phyloP scores from a whole-genome alignment of 2,113 vertebrate genomes.

The Eulemur macaco region DNA sequence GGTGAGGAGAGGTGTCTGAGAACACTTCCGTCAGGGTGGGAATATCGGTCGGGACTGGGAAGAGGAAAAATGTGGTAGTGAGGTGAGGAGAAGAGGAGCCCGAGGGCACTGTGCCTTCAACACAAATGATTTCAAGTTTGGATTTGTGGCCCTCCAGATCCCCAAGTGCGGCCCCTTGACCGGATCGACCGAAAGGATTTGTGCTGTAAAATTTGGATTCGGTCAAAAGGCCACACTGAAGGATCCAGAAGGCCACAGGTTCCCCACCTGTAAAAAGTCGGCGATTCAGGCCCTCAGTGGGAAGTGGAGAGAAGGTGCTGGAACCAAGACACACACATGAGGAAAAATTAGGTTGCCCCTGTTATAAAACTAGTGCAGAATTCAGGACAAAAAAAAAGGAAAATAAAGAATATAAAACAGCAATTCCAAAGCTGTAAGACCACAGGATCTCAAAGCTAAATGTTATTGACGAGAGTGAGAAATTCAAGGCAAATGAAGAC shows the following conservation, averaged over 20 bases:
- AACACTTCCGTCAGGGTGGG: not conserved
- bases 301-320: not conserved
- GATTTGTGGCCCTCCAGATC: too few relatives aligned
- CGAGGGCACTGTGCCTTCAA: not conserved
- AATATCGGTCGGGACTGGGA: not conserved
- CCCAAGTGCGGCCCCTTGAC: too few relatives aligned
- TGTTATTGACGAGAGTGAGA: not conserved
- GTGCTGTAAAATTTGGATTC: too few relatives aligned
- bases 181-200: too few relatives aligned
- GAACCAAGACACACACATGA: not conserved
- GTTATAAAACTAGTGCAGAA: not conserved
- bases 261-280: not conserved
- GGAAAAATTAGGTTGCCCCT: not conserved
- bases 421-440: not conserved
- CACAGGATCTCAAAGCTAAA: not conserved
- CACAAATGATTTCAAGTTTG: not conserved
- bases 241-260: too few relatives aligned
- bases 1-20: not conserved
- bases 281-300: rapidly evolving
- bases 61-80: not conserved
- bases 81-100: not conserved
- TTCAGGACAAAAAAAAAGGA: not conserved
- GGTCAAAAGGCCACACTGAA: too few relatives aligned
- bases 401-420: not conserved
- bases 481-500: not conserved